These are phyloP conservation scores for Neolamprologus toae DNA, from an alignment of 2,113 vertebrate genomes.

Conservation along the genomic window DNA sequence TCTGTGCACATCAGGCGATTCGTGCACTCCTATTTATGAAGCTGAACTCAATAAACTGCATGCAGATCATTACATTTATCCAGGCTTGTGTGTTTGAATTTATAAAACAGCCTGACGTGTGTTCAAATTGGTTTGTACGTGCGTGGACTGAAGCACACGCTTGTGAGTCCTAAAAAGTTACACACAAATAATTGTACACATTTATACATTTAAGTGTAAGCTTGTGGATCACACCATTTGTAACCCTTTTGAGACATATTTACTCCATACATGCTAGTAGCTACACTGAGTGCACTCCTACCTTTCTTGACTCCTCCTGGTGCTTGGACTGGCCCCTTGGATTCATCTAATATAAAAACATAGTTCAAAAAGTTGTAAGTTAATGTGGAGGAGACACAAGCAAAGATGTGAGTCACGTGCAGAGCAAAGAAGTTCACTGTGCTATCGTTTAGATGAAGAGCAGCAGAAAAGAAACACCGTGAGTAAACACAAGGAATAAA, in stretches of 20 bases:
- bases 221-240: neutral
- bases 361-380: neutral
- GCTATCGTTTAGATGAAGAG: neutral
- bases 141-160: neutral
- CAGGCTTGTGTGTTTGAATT: neutral
- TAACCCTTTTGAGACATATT: neutral
- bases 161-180: neutral
- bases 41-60: neutral
- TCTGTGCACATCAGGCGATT: neutral
- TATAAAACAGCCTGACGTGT: neutral
- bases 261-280: neutral
- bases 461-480: neutral
- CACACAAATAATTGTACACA: neutral
- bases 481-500: neutral
- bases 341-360: conserved; percentile 66
- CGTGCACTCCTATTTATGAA: neutral
- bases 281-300: conserved; percentile 10
- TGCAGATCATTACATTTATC: neutral
- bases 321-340: conserved; percentile 75
- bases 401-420: neutral
- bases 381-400: neutral
- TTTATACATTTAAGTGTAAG: neutral
- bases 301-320: conserved; percentile 87
- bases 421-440: neutral
- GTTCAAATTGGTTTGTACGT: neutral